Base-by-base conservation (phyloP, 1,140 invertebrate species). In the Nasonia longicornis region DNA sequence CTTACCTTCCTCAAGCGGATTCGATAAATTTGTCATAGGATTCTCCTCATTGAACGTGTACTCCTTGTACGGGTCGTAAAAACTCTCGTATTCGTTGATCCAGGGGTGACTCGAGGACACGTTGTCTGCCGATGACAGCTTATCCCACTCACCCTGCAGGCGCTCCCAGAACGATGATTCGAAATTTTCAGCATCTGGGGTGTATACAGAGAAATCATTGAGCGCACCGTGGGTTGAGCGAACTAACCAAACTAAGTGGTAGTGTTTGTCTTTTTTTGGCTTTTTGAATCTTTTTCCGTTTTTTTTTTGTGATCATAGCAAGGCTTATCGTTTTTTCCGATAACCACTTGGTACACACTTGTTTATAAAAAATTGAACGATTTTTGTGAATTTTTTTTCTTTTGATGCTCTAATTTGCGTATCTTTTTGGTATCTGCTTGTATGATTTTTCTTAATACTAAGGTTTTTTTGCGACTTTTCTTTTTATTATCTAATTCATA, bases 1-100 rank as follows among this genome's bases (percentile, higher is more conserved):
- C 86, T 97, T 94, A 0, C 98, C 98, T 86, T 97, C 95, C 88
- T 95, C 94, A 79, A 98, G 93, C 20, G 97, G 95, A 91, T 97
- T 94, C n/a, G 93, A 91, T 85, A 95, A 91, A 85, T 96, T 93
- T 76, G 93, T 91, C 94, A 98, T 95, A 12, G 96, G 95, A 93
- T 99, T 99, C 74, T 97, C 94, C 85, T 95, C 93, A 71, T 93
- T 93, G 91, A 98, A 98, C 83, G 92, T 92, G 88, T 99, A 98
- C 71, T 96, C 94, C 86, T 95, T 94, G 85, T 93, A 94, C 3
- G 93, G 92, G 84, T 95, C 93, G 81, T 93, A 92, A 85, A 92
- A 93, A 52, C 91, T 92, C 80, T 92, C 92, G 82, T 92, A 94
- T 83, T 95, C 94, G 10, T 92, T 91, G 26, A 95, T 86, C 95